These are phyloP conservation scores for Ceratina calcarata DNA, from an alignment of 1,140 invertebrate species.

Conservation along the genomic window DNA sequence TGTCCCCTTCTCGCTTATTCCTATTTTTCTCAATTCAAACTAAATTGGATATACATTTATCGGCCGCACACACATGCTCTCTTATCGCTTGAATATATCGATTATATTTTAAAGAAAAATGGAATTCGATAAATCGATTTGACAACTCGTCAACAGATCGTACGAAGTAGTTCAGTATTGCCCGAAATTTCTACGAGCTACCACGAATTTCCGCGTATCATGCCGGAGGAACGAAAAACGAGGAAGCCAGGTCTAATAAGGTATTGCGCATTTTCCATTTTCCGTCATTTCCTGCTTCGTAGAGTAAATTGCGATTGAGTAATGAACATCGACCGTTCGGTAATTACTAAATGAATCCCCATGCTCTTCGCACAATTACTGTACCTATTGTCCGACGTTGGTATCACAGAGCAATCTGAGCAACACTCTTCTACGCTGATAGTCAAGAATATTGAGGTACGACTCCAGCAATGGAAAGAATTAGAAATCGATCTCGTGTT, in stretches of 20 bases:
- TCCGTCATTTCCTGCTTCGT: constrained; percentile 26
- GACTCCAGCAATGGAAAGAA: neutral
- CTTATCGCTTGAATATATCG: no score
- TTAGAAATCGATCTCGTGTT: neutral
- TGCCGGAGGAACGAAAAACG: neutral
- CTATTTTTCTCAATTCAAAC: neutral
- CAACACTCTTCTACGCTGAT: no score
- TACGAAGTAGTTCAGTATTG: neutral
- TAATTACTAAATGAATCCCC: constrained; percentile 22
- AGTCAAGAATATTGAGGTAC: no score
- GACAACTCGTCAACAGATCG: neutral
- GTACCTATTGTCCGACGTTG: neutral
- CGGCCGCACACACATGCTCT: no score
- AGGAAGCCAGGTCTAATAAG: neutral
- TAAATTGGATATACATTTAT: neutral
- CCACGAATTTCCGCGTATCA: neutral
- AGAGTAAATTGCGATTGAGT: constrained; percentile 13
- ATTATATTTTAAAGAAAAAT: neutral
- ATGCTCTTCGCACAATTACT: constrained; percentile 10
- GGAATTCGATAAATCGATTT: neutral
- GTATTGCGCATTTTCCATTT: constrained; percentile 27
- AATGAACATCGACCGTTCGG: constrained; percentile 14
- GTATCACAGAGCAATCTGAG: neutral
- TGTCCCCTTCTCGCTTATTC: neutral
- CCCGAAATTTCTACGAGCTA: neutral